Evolutionary conservation across 2,113 vertebrate genomes (phyloP), one percentile per base, ranked within the genome.

Genomic region (Neolamprologus longior): DNA sequence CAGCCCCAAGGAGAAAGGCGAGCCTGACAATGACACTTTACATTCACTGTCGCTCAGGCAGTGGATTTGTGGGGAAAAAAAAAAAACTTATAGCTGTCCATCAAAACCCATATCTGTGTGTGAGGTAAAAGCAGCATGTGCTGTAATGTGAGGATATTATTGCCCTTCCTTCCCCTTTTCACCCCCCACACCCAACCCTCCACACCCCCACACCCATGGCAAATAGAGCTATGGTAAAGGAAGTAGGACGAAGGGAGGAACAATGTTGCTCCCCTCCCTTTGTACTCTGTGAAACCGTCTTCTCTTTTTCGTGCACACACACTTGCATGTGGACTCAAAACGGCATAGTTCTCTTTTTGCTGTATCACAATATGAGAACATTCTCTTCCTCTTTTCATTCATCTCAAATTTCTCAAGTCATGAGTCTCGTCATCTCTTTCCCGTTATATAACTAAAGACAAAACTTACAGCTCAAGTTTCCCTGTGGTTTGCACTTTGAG

Each of bases 131-230:
- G 24, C 54, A 54, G 33, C 54, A 54, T 84, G 37, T 79, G 81
- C 54, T 50, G 84, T 80, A 93, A 85, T 85, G 85, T 80, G 88
- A 93, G 88, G 84, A 66, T 63, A 81, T 86, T 5, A 83, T 86
- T 88, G 82, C 57, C 31, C 76, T 90, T 92, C 88, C 93, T 94
- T 94, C 91, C 89, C 88, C 90, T 94, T 94, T 90, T 88, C 40
- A 61, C 13, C 35, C 33, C 55, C 42, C 10, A 10, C 84, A 13
- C 17, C 58, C 63, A n/a, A 61, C 10, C 33, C 82, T 47, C 42
- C 19, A 37, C 14, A 37, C 54, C 15, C 47, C 84, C 88, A 88
- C 85, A 79, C 81, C 50, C 45, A 14, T 54, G 82, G 76, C 80
- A 86, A 82, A 85, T 31, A 90, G 90, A 93, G 84, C 87, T 93